A percentile compares a stretch with the other conserved stretches of the same genome.
phyloP scores from a whole-genome alignment of 2,888 invertebrate genomes.

The Scotopteryx bipunctaria region DNA sequence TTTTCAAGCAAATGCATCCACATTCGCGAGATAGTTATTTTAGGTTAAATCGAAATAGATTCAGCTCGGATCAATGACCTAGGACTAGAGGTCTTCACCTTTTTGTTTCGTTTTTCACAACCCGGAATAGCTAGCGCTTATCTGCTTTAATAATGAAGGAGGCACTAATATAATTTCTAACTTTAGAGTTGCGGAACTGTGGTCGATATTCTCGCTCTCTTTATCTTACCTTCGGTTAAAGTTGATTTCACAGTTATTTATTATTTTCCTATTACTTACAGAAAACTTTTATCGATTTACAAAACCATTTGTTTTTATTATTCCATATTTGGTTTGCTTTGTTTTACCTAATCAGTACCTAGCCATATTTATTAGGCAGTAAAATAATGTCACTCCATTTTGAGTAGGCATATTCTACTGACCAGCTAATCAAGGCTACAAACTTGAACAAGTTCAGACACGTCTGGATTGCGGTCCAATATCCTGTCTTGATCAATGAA shows the following conservation, averaged over 20 bases:
- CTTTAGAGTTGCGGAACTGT: constrained; percentile 15
- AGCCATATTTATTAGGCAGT: background rate
- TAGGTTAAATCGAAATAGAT: constrained; percentile 62
- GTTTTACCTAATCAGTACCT: background rate
- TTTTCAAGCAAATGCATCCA: constrained; percentile 31
- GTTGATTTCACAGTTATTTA: background rate
- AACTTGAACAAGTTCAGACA: constrained; percentile 43
- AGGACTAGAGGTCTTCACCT: constrained; percentile 50
- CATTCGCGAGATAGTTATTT: constrained; percentile 53
- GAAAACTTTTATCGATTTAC: no score
- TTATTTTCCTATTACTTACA: background rate
- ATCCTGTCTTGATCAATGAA: constrained; percentile 23
- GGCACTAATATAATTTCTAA: constrained; percentile 21
- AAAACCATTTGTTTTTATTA: background rate
- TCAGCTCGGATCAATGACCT: constrained; percentile 69
- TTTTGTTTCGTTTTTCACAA: constrained; percentile 54
- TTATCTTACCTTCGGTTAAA: background rate
- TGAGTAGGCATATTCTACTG: background rate
- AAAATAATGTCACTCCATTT: background rate
- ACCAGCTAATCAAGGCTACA: background rate
- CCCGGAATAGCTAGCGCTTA: constrained; percentile 36
- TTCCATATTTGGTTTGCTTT: no score
- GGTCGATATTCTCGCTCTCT: constrained; percentile 10
- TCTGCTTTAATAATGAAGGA: constrained; percentile 25
- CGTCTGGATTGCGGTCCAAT: constrained; percentile 28